Percentiles rank a stretch among this genome's conserved stretches.
Conservation (phyloP, 2,888 invertebrate genomes). For the Oconnorella tubifera region DNA sequence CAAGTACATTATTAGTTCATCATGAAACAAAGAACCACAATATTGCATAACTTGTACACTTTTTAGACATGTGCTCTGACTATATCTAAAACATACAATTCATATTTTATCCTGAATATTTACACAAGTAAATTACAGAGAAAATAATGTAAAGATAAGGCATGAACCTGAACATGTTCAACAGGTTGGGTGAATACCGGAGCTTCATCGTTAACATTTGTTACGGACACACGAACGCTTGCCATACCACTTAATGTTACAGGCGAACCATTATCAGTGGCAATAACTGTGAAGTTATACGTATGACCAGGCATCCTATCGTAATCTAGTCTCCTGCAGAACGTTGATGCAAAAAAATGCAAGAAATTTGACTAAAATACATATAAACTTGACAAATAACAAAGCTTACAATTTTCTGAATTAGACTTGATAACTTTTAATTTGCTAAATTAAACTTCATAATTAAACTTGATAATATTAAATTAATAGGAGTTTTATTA, state of each 20-base stretch:
- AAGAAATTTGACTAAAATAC: not conserved
- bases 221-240: conserved; percentile 91
- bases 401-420: not conserved
- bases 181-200: conserved; percentile 60
- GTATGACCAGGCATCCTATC: conserved; percentile 60
- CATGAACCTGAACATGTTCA: conserved; percentile 34
- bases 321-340: conserved; percentile 47
- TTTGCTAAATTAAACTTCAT: too few species aligned
- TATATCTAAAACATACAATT: too few species aligned
- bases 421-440: too few species aligned
- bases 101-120: too few species aligned
- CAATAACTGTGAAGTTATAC: conserved; percentile 76
- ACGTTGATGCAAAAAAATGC: not conserved
- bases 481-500: too few species aligned
- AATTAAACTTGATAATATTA: not conserved
- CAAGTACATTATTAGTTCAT: too few species aligned
- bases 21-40: too few species aligned
- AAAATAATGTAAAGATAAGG: not conserved
- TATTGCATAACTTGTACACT: too few species aligned
- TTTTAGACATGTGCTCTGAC: too few species aligned
- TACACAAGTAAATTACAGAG: not conserved
- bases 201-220: conserved; percentile 95
- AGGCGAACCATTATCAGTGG: conserved; percentile 90
- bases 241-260: conserved; percentile 82
- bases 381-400: too few species aligned